These are phyloP conservation scores for Girardia tigrina DNA, from an alignment of 2,888 invertebrate species.

Conservation along the genomic window DNA sequence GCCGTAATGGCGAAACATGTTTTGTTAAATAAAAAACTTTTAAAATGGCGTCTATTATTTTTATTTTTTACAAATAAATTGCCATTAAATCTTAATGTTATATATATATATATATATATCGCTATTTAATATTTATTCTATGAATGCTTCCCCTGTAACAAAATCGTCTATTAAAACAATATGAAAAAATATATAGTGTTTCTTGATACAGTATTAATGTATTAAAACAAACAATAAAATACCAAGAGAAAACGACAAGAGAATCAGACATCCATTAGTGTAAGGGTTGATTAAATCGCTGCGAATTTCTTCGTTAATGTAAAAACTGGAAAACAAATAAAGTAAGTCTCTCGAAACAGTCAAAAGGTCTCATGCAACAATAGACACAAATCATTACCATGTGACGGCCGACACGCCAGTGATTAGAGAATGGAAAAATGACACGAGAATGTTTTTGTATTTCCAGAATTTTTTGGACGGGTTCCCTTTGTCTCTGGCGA, in stretches of 20 bases:
- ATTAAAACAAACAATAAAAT: neutral
- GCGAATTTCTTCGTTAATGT: neutral
- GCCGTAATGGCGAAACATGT: too few relatives aligned
- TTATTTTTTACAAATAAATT: too few relatives aligned
- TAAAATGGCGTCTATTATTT: too few relatives aligned
- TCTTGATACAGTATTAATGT: too few relatives aligned
- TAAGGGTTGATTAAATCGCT: neutral
- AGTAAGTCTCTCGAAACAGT: neutral
- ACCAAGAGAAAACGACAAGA: constrained; percentile 4
- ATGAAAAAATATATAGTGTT: too few relatives aligned
- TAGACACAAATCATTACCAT: neutral
- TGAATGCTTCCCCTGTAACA: too few relatives aligned
- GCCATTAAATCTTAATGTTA: too few relatives aligned
- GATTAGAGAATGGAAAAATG: neutral
- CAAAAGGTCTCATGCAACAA: neutral
- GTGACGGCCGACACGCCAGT: neutral
- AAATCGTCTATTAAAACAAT: too few relatives aligned
- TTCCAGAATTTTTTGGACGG: neutral
- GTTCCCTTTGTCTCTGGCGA: too few relatives aligned
- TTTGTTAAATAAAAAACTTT: too few relatives aligned
- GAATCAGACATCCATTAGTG: neutral
- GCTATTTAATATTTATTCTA: too few relatives aligned
- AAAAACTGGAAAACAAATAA: neutral
- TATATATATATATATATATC: too few relatives aligned
- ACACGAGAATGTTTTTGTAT: neutral